phyloP scores from a whole-genome alignment of 2,113 vertebrate species.

The Lepidiolamprologus cunningtoni region DNA sequence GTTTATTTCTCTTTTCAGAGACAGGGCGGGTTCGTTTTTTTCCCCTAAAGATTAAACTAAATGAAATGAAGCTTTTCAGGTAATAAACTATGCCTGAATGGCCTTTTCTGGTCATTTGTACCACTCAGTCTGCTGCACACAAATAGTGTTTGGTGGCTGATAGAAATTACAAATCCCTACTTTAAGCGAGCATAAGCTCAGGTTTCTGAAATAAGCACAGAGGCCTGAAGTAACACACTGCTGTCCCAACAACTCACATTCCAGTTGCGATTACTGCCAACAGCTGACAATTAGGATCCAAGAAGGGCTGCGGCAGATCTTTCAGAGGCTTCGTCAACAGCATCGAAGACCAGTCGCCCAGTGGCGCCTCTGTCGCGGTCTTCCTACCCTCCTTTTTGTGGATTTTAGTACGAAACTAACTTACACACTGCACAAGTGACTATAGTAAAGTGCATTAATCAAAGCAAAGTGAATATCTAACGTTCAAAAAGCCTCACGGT shows the following conservation, averaged over 20 bases:
- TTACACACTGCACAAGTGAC: neutral
- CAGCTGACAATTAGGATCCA: conserved; percentile 46
- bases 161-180: neutral
- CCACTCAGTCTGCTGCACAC: neutral
- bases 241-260: neutral
- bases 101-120: neutral
- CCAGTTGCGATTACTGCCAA: conserved; percentile 16
- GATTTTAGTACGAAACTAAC: neutral
- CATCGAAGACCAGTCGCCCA: conserved; percentile 41
- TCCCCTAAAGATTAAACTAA: neutral
- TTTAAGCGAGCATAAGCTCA: neutral
- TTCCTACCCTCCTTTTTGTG: neutral
- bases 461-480: neutral
- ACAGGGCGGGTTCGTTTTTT: neutral
- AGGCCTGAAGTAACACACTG: conserved; percentile 19
- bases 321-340: conserved; percentile 33
- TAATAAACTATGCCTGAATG: neutral
- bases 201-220: conserved; percentile 19
- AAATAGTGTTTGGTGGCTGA: neutral
- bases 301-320: conserved; percentile 42
- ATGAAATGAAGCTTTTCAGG: neutral
- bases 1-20: conserved; percentile 24
- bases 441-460: neutral
- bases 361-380: conserved; percentile 13
- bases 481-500: neutral